Base-by-base conservation (phyloP, 2,888 invertebrate genomes). In the Drosophila yooni region DNA sequence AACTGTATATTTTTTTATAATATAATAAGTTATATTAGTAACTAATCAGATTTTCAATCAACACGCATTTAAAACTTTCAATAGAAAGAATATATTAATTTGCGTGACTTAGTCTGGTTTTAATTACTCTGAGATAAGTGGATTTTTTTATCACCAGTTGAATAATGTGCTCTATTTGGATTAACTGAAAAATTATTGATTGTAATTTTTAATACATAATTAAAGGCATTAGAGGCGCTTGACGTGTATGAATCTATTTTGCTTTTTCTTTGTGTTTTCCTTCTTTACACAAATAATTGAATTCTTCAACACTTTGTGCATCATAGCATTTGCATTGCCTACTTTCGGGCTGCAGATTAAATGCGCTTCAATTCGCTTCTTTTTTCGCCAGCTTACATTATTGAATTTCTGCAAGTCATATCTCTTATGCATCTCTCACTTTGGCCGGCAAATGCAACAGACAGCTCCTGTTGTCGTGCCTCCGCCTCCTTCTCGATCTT, bases 401-500 rank as follows among this genome's bases (percentile, higher is more conserved):
- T 79, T 76, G 78, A 79, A 69, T 79, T 78, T 76, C 78, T 76
- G 76, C 69, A 56, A 71, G 68, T 71, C 68, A 76, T 79, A 79
- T 79, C 76, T 71, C 76, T 79, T 76, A 76, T 76, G 78, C 72
- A 69, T 69, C 76, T 72, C 77, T 69, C 81, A 79, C 68, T 80
- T 71, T 60, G 70, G 64, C 61, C 57, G 53, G 60, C 76, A 71
- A 76, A 50, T 76, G 78, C 72, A 72, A 76, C 77, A 81, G 81
- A 76, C 78, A 81, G 76, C 51, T 70, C 62, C 60, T 33, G n/a
- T 27, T n/a, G 13, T n/a, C 31, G 6, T 13, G 8, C 18, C 10
- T 18, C 10, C 7, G 2, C 6, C 38, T 10, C 36, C 2, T 1
- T 6, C 3, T 11, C 15, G 5, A 8, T 21, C 7, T 15, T 2